Conservation (phyloP, 2,113 vertebrate genomes). For the Proteles cristata region DNA sequence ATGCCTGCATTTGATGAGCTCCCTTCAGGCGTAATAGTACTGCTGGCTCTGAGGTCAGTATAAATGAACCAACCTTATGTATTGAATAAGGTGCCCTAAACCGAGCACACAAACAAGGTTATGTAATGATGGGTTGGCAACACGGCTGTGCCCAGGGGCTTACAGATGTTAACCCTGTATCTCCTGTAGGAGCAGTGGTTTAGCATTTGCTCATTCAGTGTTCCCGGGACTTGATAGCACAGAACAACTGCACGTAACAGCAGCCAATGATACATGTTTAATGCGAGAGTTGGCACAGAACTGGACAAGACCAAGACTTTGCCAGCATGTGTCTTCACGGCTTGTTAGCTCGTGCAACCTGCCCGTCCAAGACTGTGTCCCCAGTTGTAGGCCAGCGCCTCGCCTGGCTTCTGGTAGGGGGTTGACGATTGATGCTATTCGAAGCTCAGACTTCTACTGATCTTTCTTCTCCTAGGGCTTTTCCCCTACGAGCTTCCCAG, state of each 20-base stretch:
- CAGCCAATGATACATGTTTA: not conserved
- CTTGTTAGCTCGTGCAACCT: not conserved
- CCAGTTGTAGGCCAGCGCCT: rapidly evolving
- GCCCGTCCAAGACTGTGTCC: not conserved
- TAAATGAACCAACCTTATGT: not conserved
- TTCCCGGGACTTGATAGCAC: not conserved
- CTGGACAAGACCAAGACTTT: not conserved
- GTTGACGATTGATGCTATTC: not conserved
- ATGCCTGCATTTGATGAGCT: not conserved
- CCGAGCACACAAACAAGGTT: not conserved
- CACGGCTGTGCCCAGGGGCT: not conserved
- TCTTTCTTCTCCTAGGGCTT: not conserved
- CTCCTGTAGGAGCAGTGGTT: no score
- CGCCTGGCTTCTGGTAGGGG: not conserved
- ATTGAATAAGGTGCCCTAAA: not conserved
- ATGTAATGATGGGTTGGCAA: not conserved
- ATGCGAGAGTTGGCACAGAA: not conserved
- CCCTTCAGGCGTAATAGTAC: no score
- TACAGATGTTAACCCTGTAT: not conserved
- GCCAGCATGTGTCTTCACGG: not conserved
- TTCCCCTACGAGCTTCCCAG: not conserved
- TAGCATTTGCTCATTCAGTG: not conserved
- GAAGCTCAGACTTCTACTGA: not conserved
- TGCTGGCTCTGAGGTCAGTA: not conserved
- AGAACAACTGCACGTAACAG: rapidly evolving